A percentile compares a stretch with the other conserved stretches of the same genome.
Evolutionary conservation across 2,888 invertebrate species (phyloP).

Genomic region (Diploptera punctata): DNA sequence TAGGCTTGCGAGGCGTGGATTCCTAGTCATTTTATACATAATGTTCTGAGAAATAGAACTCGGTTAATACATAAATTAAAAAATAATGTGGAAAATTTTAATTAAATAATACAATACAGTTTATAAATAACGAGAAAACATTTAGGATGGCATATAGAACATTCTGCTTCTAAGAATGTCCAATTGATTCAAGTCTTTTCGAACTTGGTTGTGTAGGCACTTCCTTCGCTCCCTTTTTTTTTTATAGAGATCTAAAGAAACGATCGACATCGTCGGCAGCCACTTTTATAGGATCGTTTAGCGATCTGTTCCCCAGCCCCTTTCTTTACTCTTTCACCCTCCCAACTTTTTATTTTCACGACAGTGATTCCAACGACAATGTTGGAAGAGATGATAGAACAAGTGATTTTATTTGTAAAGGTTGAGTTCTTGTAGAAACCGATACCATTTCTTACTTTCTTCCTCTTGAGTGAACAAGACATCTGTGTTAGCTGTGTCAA

Average conservation of each 20-base stretch:
- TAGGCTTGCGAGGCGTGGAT: too few species aligned
- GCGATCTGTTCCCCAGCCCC: slow-evolving; percentile 6
- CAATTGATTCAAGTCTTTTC: slow-evolving; percentile 4
- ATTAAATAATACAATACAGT: neutral
- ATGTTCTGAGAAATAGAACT: too few species aligned
- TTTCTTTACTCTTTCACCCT: neutral
- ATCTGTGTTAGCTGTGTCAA: slow-evolving; percentile 23
- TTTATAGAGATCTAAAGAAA: slow-evolving; percentile 18
- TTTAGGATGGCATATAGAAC: neutral
- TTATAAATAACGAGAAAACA: neutral
- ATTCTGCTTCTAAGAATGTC: neutral
- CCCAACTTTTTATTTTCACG: neutral
- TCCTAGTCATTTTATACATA: too few species aligned
- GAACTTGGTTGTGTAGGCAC: slow-evolving; percentile 12
- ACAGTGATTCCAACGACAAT: slow-evolving; percentile 7
- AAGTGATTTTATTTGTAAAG: slow-evolving; percentile 28
- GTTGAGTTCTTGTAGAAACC: slow-evolving; percentile 8
- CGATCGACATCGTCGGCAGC: slow-evolving; percentile 24
- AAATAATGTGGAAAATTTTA: too few species aligned
- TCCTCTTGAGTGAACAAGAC: slow-evolving; percentile 7
- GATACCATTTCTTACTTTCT: slow-evolving; percentile 22
- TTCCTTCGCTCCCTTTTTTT: slow-evolving; percentile 1
- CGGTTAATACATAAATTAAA: too few species aligned
- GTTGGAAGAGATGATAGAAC: slow-evolving; percentile 20
- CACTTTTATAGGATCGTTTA: slow-evolving; percentile 27